These are phyloP conservation scores for Tribolium freemani DNA, from an alignment of 2,888 invertebrate species.

Conservation along the genomic window DNA sequence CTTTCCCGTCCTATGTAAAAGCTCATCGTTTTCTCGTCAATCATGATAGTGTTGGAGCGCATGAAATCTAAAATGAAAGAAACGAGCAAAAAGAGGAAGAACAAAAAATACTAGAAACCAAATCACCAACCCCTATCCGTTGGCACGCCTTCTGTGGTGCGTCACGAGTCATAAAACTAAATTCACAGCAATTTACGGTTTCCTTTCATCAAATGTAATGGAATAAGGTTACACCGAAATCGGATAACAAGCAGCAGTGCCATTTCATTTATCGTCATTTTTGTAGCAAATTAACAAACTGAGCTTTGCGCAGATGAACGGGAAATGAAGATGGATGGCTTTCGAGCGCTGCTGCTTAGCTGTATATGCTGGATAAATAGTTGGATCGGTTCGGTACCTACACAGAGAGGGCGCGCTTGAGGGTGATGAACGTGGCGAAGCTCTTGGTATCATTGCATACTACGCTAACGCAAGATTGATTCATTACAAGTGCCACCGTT, in stretches of 20 bases:
- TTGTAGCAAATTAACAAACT: conserved; percentile 57
- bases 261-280: conserved; percentile 60
- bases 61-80: conserved; percentile 23
- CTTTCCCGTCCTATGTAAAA: conserved; percentile 40
- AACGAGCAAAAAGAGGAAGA: not conserved
- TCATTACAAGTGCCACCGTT: conserved; percentile 47
- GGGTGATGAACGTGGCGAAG: conserved; percentile 46
- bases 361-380: not conserved
- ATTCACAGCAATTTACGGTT: conserved; percentile 51
- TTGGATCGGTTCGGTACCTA: conserved; percentile 3
- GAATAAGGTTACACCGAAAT: conserved; percentile 52
- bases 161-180: conserved; percentile 52
- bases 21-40: conserved; percentile 55
- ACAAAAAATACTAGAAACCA: conserved; percentile 30
- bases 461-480: conserved; percentile 46
- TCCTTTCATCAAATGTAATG: conserved; percentile 52
- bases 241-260: conserved; percentile 53
- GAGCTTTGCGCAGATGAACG: conserved; percentile 53
- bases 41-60: conserved; percentile 46
- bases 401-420: conserved; percentile 13
- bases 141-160: conserved; percentile 43
- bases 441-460: conserved; percentile 49
- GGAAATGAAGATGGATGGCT: conserved; percentile 60
- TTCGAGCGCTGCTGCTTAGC: conserved; percentile 43
- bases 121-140: conserved; percentile 15